Evolutionary conservation across 2,888 invertebrate species (phyloP).

Genomic region (Meta bourneti): DNA sequence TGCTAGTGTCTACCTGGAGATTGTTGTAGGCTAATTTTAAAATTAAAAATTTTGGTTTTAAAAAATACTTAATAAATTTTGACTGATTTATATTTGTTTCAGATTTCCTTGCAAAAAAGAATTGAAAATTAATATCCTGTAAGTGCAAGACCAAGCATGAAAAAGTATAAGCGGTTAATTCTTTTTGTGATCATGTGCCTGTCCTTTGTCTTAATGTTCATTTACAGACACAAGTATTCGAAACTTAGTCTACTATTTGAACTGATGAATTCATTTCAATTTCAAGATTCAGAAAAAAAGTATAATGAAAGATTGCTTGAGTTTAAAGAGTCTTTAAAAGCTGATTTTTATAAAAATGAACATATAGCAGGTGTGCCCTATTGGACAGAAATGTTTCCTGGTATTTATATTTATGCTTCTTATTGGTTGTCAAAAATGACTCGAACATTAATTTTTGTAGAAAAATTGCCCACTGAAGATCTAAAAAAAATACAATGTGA

Average conservation of each 20-base stretch:
- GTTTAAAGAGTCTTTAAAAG: slow-evolving; percentile 28
- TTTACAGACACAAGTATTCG: slow-evolving; percentile 57
- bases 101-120: too few relatives aligned
- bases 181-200: slow-evolving; percentile 20
- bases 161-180: slow-evolving; percentile 30
- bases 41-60: too few relatives aligned
- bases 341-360: slow-evolving; percentile 23
- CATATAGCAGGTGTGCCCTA: slow-evolving; percentile 12
- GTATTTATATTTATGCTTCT: slow-evolving; percentile 51
- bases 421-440: slow-evolving; percentile 31
- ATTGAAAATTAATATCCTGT: too few relatives aligned
- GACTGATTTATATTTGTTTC: too few relatives aligned
- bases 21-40: too few relatives aligned
- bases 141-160: slow-evolving; percentile 20
- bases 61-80: too few relatives aligned
- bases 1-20: too few relatives aligned
- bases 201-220: slow-evolving; percentile 35
- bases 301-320: slow-evolving; percentile 17
- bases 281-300: slow-evolving; percentile 9
- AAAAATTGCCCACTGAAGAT: not conserved
- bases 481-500: slow-evolving; percentile 41
- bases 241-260: slow-evolving; percentile 34
- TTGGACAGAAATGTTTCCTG: slow-evolving; percentile 61
- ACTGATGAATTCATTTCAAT: slow-evolving; percentile 52
- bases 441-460: slow-evolving; percentile 25